These are phyloP conservation scores for Drosophila putrida DNA, from an alignment of 2,888 invertebrate species.

Conservation along the genomic window DNA sequence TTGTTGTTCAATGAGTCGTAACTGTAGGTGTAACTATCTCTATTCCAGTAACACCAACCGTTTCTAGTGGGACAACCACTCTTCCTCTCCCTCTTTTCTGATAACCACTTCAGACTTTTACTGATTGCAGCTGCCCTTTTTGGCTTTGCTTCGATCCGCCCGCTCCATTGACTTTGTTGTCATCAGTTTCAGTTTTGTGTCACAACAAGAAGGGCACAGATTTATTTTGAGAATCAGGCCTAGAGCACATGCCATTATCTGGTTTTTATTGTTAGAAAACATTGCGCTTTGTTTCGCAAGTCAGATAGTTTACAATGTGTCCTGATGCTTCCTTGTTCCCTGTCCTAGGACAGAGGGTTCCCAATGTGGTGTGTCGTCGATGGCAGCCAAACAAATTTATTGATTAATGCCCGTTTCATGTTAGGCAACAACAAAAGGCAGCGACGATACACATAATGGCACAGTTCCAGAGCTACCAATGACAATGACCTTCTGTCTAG, in stretches of 20 bases:
- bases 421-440: constrained; percentile 54
- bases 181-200: constrained; percentile 56
- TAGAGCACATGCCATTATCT: constrained; percentile 61
- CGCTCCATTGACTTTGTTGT: constrained; percentile 56
- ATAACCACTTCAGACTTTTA: constrained; percentile 44
- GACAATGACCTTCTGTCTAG: constrained; percentile 65
- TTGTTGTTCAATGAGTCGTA: constrained; percentile 61
- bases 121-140: constrained; percentile 56
- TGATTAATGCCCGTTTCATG: constrained; percentile 80
- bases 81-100: background rate
- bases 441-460: constrained; percentile 49
- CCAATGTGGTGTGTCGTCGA: constrained; percentile 66
- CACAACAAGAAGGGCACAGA: constrained; percentile 72
- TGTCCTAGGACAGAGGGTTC: constrained; percentile 39
- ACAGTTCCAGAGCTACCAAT: constrained; percentile 50
- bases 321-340: constrained; percentile 21
- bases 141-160: constrained; percentile 55
- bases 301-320: constrained; percentile 55
- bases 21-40: constrained; percentile 62
- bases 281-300: constrained; percentile 60
- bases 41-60: constrained; percentile 48
- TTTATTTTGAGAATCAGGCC: constrained; percentile 21
- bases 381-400: constrained; percentile 83
- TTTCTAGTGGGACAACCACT: constrained; percentile 9
- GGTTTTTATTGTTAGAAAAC: constrained; percentile 44